Conservation (phyloP, 2,797 vertebrate genomes). For the Denticeps clupeoides region DNA sequence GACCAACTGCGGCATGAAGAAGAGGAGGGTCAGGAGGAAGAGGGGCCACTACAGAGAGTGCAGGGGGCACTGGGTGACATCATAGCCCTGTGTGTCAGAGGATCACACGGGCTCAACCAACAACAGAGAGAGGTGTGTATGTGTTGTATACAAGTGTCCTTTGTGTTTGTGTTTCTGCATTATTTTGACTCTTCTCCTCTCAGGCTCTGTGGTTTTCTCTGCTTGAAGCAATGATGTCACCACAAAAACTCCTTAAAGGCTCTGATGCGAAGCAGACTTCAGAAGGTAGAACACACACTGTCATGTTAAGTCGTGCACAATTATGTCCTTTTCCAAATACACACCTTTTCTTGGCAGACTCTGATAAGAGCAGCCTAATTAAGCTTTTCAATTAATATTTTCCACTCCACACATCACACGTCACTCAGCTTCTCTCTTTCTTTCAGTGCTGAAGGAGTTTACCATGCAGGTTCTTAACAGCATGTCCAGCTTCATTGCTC, state of each 20-base stretch:
- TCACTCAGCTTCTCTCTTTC: background rate
- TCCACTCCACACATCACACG: too few species aligned
- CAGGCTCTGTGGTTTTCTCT: constrained; percentile 90
- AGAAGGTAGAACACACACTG: too few species aligned
- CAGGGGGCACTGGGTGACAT: constrained; percentile 68
- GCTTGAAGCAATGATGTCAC: constrained; percentile 88
- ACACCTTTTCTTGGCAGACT: background rate
- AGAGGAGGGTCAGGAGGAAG: constrained; percentile 11
- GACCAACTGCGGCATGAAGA: constrained; percentile 1
- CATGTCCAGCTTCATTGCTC: constrained; percentile 87
- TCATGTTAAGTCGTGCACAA: too few species aligned
- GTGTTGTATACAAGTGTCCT: background rate
- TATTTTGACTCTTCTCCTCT: background rate
- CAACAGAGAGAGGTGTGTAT: constrained; percentile 77
- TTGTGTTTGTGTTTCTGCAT: constrained; percentile 4
- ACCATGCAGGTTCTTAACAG: constrained; percentile 91
- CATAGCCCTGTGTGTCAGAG: constrained; percentile 77
- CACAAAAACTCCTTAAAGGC: constrained; percentile 71
- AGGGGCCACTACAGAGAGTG: constrained; percentile 47
- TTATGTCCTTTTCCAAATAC: background rate
- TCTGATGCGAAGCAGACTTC: constrained; percentile 49
- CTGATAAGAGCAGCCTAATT: constrained; percentile 10
- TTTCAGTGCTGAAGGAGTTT: constrained; percentile 76
- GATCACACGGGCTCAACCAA: constrained; percentile 74
- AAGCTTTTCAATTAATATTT: too few species aligned